These are phyloP conservation scores for Drosophila rhopaloa DNA, from an alignment of 1,140 invertebrate genomes.

Conservation along the genomic window DNA sequence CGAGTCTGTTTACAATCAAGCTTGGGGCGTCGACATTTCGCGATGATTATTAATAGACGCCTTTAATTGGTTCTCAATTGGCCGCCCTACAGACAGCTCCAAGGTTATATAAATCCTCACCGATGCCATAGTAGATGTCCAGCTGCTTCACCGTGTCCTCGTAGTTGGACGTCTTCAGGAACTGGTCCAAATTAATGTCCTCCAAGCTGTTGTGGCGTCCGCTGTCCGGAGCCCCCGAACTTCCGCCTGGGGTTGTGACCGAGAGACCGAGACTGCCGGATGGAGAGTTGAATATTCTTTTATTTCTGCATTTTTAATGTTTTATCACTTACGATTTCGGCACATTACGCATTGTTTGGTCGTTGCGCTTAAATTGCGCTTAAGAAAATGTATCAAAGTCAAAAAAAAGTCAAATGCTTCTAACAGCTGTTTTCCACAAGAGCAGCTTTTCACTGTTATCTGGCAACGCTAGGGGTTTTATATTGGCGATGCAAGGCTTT, in stretches of 20 bases:
- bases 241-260: conserved; percentile 75
- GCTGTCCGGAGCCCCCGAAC: conserved; percentile 53
- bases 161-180: conserved; percentile 93
- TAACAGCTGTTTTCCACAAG: conserved; percentile 24
- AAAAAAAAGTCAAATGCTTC: conserved; percentile 74
- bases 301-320: neutral
- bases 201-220: conserved; percentile 88
- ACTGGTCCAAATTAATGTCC: conserved; percentile 90
- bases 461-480: neutral
- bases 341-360: conserved; percentile 70
- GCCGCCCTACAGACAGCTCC: conserved; percentile 46
- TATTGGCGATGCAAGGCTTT: neutral
- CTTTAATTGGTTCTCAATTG: conserved; percentile 70
- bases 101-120: conserved; percentile 86
- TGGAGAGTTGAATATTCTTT: neutral
- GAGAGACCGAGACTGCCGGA: conserved; percentile 65
- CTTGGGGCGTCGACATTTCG: conserved; percentile 40
- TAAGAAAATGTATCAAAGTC: conserved; percentile 66
- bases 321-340: conserved; percentile 70
- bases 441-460: neutral
- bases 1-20: conserved; percentile 48
- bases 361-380: conserved; percentile 37
- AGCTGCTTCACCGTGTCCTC: conserved; percentile 95
- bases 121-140: conserved; percentile 96
- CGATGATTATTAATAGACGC: conserved; percentile 70